phyloP scores from a whole-genome alignment of 1,140 invertebrate species.

The Pantala flavescens region DNA sequence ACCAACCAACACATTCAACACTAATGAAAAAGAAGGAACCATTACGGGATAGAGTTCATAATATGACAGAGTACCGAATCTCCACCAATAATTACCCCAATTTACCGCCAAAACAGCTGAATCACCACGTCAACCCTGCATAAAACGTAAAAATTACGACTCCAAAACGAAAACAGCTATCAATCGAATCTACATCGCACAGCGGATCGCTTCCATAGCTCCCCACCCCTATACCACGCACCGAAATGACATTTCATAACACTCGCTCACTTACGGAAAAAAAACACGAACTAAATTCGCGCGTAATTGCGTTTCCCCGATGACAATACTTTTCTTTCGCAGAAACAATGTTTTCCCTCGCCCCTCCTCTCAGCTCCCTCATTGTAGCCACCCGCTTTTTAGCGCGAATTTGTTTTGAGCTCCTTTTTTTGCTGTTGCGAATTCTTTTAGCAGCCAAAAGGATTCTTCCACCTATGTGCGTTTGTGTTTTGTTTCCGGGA shows the following conservation, averaged over 20 bases:
- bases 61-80: too few relatives aligned
- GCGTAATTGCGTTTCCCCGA: neutral
- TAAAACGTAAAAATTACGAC: too few relatives aligned
- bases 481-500: conserved; percentile 9
- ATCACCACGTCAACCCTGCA: too few relatives aligned
- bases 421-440: neutral
- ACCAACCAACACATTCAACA: too few relatives aligned
- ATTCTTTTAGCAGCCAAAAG: neutral
- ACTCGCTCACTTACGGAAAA: neutral
- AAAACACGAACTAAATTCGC: neutral
- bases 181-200: too few relatives aligned
- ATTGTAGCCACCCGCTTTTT: neutral
- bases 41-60: too few relatives aligned
- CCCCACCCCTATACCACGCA: too few relatives aligned
- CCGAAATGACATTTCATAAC: neutral
- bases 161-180: too few relatives aligned
- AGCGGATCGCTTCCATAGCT: too few relatives aligned
- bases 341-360: neutral
- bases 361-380: neutral
- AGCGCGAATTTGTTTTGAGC: neutral
- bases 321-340: conserved; percentile 2
- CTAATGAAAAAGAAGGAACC: too few relatives aligned
- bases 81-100: too few relatives aligned
- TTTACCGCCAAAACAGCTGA: too few relatives aligned
- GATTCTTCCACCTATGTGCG: neutral